Evolutionary conservation across 2,888 invertebrate species (phyloP), one percentile per base, ranked within the genome.

Genomic region (Salpingus planirostris): DNA sequence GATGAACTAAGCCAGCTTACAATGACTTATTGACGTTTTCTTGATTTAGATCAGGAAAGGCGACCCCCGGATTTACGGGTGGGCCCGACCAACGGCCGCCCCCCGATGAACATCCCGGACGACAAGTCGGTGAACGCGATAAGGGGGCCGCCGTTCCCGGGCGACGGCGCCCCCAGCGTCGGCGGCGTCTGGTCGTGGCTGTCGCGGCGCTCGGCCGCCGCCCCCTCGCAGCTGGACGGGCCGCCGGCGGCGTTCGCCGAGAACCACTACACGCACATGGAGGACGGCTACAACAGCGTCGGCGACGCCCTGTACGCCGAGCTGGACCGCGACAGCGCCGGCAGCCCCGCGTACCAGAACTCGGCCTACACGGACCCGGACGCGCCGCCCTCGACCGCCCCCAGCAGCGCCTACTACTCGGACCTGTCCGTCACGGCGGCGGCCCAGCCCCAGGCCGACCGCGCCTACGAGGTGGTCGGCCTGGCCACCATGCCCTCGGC

Each of bases 321-420:
- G 60, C 60, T 81, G 44, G 80, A 81, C 58, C 68, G 76, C 26
- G 76, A 76, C 13, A 59, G 55, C 32, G 48, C 49, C 23, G 50
- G 54, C 13, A 68, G 68, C 53, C 78, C 79, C 7, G 78, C 79
- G 30, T 80, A 80, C 55, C 80, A 80, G 54, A 81, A 80, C 60
- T 78, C 79, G 11, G 80, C 75, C 12, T 80, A 78, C 59, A 65
- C 66, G 5, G 71, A 73, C 43, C 70, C 69, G 7, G 73, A 73
- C 30, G 68, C 74, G 13, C 75, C 74, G 24, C 64, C 66, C 24
- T 73, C 73, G 14, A 74, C 74, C 38, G 78, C 79, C 5, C 79
- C 79, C n/a, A 80, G 79, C 55, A 80, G 80, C 62, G 80, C 80
- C 13, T 81, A 81, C 58, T 81, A 81, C 58, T 79, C 79, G 35